phyloP scores from a whole-genome alignment of 2,797 vertebrate species.

The Sebastes nivosus region DNA sequence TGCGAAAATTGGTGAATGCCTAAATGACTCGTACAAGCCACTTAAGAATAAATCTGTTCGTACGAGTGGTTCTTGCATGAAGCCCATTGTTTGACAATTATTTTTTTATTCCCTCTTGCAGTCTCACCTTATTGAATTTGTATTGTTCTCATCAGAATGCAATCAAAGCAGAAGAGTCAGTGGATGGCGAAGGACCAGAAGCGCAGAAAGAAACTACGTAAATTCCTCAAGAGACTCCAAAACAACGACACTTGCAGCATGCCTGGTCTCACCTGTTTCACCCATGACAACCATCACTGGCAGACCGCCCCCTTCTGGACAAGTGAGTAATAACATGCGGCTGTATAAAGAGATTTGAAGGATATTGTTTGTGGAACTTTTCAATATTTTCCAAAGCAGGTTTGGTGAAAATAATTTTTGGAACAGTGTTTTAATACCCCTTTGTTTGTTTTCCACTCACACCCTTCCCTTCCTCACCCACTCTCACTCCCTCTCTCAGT shows the following conservation, averaged over 20 bases:
- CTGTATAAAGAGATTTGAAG: background rate
- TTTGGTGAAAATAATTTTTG: constrained; percentile 41
- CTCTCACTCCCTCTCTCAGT: constrained; percentile 69
- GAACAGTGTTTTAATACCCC: constrained; percentile 15
- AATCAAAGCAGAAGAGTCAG: constrained; percentile 86
- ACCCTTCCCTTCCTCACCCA: constrained; percentile 32
- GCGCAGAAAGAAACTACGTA: constrained; percentile 94
- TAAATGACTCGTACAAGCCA: background rate
- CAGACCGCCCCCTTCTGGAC: constrained; percentile 98
- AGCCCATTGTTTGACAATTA: background rate
- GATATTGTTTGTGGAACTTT: constrained; percentile 2
- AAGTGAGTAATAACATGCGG: constrained; percentile 79
- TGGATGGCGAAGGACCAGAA: constrained; percentile 95
- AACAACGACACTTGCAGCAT: constrained; percentile 99
- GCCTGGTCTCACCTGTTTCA: constrained; percentile 98
- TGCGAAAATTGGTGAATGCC: no score
- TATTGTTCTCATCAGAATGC: constrained; percentile 48
- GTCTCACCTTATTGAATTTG: background rate
- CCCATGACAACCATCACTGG: constrained; percentile 99
- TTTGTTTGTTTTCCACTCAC: constrained; percentile 42
- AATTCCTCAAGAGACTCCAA: constrained; percentile 93
- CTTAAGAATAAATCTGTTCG: background rate
- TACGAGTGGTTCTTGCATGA: background rate
- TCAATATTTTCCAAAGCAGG: constrained; percentile 24
- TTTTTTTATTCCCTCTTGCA: background rate